phyloP scores from a whole-genome alignment of 2,888 invertebrate species.

The Caenorhabditis sinica region DNA sequence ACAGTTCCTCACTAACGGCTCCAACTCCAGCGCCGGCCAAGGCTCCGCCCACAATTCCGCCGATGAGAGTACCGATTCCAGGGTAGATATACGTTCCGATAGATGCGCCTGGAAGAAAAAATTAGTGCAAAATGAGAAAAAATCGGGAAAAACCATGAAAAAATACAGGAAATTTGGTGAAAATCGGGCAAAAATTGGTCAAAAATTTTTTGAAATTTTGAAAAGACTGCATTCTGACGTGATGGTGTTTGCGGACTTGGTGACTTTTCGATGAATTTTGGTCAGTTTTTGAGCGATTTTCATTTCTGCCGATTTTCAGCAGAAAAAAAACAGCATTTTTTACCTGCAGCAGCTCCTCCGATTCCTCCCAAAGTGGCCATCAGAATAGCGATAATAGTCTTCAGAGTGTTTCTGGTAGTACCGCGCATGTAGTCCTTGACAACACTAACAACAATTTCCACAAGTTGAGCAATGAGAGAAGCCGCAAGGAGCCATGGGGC shows the following conservation, averaged over 20 bases:
- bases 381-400: not conserved
- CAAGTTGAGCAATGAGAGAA: not conserved
- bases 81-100: slow-evolving; percentile 4
- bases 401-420: slow-evolving; percentile 3
- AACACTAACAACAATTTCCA: not conserved
- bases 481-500: not conserved
- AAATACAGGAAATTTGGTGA: not conserved
- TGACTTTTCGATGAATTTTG: too few species aligned
- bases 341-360: slow-evolving; percentile 4
- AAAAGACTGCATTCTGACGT: too few species aligned
- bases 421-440: not conserved
- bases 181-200: not conserved
- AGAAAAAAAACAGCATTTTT: too few species aligned
- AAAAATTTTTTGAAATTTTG: too few species aligned
- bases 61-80: slow-evolving; percentile 20
- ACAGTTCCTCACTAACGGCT: not conserved
- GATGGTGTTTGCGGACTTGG: too few species aligned
- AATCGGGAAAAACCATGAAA: not conserved
- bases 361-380: not conserved
- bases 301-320: too few species aligned
- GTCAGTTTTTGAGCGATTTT: not conserved
- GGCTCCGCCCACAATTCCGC: slow-evolving; percentile 11
- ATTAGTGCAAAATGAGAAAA: not conserved
- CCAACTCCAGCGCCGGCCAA: not conserved
- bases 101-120: not conserved